Conservation (phyloP, 1,140 invertebrate genomes). For the Bombus waltoni region DNA sequence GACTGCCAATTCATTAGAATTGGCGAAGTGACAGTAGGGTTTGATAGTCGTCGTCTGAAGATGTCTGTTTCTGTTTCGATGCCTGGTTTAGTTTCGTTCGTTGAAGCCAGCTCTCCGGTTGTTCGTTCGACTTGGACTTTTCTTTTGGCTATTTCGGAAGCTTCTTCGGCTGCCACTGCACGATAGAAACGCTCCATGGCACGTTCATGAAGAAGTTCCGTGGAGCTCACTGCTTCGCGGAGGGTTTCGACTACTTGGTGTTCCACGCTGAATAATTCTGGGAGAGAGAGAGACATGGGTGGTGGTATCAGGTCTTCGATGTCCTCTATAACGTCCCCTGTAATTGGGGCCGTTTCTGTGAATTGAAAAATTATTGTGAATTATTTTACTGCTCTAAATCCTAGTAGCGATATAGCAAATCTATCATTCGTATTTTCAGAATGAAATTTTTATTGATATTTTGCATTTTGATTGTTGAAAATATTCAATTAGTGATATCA, state of each 20-base stretch:
- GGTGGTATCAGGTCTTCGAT: slow-evolving; percentile 87
- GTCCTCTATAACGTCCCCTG: slow-evolving; percentile 47
- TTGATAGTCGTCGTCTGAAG: slow-evolving; percentile 71
- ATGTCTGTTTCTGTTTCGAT: slow-evolving; percentile 39
- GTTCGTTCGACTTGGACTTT: slow-evolving; percentile 76
- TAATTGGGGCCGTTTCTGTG: background rate
- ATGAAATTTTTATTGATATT: background rate
- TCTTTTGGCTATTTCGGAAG: slow-evolving; percentile 75
- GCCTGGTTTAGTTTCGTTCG: background rate
- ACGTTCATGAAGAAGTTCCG: slow-evolving; percentile 90
- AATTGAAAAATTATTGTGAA: background rate
- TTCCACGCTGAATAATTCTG: slow-evolving; percentile 86
- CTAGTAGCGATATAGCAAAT: background rate
- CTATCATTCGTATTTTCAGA: background rate
- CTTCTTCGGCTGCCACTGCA: slow-evolving; percentile 88
- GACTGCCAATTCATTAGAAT: slow-evolving; percentile 64
- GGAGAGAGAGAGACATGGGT: slow-evolving; percentile 90
- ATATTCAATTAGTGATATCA: no score
- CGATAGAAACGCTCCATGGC: slow-evolving; percentile 91
- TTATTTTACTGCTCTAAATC: background rate
- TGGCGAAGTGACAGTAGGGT: slow-evolving; percentile 58
- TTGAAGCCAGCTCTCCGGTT: slow-evolving; percentile 67
- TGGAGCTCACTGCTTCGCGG: slow-evolving; percentile 90
- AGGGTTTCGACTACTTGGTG: slow-evolving; percentile 80
- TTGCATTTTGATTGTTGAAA: no score